phyloP scores from a whole-genome alignment of 2,113 vertebrate species.

The Solea senegalensis region DNA sequence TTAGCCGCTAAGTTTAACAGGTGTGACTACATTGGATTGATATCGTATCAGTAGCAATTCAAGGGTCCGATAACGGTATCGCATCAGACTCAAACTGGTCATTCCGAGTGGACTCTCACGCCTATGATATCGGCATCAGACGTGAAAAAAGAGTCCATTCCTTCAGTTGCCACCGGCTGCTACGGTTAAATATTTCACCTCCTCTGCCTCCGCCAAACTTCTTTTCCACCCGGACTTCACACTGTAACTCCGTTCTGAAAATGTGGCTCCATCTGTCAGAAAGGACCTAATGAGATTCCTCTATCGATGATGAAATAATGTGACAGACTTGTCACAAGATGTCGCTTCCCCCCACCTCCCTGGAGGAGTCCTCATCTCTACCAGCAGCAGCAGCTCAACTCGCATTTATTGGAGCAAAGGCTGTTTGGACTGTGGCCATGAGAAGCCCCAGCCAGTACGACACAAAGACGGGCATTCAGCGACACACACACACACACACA shows the following conservation, averaged over 20 bases:
- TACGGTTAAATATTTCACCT: conserved; percentile 1
- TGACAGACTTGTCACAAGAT: conserved; percentile 60
- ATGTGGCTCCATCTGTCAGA: conserved; percentile 37
- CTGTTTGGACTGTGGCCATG: conserved; percentile 38
- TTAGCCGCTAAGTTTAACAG: too few relatives aligned
- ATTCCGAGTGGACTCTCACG: too few relatives aligned
- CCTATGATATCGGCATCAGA: too few relatives aligned
- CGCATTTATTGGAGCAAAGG: conserved; percentile 30
- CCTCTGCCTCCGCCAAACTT: background rate
- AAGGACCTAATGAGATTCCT: conserved; percentile 43
- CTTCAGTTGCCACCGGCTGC: conserved; percentile 23
- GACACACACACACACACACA: conserved; percentile 10
- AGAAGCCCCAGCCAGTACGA: conserved; percentile 42
- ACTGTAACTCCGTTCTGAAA: conserved; percentile 13
- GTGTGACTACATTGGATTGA: too few relatives aligned
- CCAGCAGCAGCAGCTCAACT: background rate
- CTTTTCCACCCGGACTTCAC: background rate
- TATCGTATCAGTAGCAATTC: too few relatives aligned
- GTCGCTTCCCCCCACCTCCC: conserved; percentile 8
- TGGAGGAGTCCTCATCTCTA: conserved; percentile 10
- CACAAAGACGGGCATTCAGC: conserved; percentile 44
- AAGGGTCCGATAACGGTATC: too few relatives aligned
- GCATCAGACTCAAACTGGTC: too few relatives aligned
- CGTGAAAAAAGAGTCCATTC: too few relatives aligned
- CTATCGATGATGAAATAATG: conserved; percentile 56